Evolutionary conservation across 2,888 invertebrate genomes (phyloP).

Genomic region (Octonoba sinensis): DNA sequence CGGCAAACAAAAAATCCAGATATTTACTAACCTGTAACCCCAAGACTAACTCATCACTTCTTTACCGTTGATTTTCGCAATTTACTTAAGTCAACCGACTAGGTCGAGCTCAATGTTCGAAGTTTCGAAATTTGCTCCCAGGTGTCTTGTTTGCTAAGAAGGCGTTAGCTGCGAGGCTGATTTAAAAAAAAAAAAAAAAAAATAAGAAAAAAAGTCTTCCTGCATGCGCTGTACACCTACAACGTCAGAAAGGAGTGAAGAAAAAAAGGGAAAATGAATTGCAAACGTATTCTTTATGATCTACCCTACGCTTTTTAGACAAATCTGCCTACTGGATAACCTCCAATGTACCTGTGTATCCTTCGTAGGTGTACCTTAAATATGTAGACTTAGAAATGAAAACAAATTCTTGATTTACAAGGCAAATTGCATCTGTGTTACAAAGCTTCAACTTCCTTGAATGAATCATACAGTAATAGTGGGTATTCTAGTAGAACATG

Average conservation of each 20-base stretch:
- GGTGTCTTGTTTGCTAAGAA: conserved; percentile 57
- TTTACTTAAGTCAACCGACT: too few species aligned
- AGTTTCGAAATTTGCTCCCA: conserved; percentile 46
- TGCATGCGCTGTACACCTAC: conserved; percentile 36
- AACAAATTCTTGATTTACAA: conserved; percentile 42
- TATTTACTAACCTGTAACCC: too few species aligned
- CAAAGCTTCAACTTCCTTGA: conserved; percentile 41
- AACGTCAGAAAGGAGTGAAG: neutral
- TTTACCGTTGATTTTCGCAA: too few species aligned
- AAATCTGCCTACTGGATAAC: conserved; percentile 55
- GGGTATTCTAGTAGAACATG: neutral
- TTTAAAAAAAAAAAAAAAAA: conserved; percentile 7
- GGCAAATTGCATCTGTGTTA: conserved; percentile 11
- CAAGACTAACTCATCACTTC: too few species aligned
- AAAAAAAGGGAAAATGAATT: conserved; percentile 3
- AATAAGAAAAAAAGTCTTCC: conserved; percentile 33
- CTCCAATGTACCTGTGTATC: conserved; percentile 33
- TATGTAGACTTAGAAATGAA: conserved; percentile 49
- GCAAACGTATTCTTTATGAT: conserved; percentile 26
- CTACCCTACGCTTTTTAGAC: conserved; percentile 48
- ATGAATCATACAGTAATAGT: neutral
- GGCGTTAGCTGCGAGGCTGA: conserved; percentile 32
- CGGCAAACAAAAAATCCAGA: too few species aligned
- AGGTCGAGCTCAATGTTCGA: too few species aligned
- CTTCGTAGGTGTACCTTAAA: conserved; percentile 32